These are phyloP conservation scores for Liparis tanakae DNA, from an alignment of 2,797 vertebrate genomes.

Conservation along the genomic window DNA sequence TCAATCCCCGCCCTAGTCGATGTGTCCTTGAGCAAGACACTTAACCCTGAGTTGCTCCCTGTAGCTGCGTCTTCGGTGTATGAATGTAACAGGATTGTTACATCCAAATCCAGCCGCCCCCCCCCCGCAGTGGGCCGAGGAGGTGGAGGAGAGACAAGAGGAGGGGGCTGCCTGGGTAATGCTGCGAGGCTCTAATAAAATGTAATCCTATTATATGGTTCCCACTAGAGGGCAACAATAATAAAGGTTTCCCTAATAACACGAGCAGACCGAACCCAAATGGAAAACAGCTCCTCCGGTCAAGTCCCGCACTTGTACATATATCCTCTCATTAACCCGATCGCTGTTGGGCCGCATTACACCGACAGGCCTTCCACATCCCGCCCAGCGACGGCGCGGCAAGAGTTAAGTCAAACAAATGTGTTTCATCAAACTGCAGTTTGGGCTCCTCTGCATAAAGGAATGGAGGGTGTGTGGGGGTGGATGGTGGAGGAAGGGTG, in stretches of 20 bases:
- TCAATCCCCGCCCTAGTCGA: no score
- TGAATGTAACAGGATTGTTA: no score
- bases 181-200: conserved; percentile 88
- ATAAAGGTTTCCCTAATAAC: conserved; percentile 89
- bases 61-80: no score
- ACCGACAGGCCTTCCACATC: conserved; percentile 77
- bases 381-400: conserved; percentile 66
- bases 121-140: conserved; percentile 68
- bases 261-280: conserved; percentile 83
- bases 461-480: conserved; percentile 60
- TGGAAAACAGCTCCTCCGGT: conserved; percentile 83
- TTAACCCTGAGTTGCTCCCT: no score
- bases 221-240: conserved; percentile 88
- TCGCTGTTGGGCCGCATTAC: conserved; percentile 82
- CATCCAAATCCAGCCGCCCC: conserved; percentile 57
- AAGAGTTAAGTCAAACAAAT: conserved; percentile 88
- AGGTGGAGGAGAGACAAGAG: conserved; percentile 74
- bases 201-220: conserved; percentile 88
- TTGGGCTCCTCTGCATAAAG: conserved; percentile 82
- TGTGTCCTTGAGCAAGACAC: no score
- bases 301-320: conserved; percentile 84
- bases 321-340: conserved; percentile 83
- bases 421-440: conserved; percentile 86
- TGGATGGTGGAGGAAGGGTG: conserved; percentile 28
- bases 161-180: conserved; percentile 75